Evolutionary conservation across 1,140 invertebrate genomes (phyloP).

Genomic region (Hestina assimilis): DNA sequence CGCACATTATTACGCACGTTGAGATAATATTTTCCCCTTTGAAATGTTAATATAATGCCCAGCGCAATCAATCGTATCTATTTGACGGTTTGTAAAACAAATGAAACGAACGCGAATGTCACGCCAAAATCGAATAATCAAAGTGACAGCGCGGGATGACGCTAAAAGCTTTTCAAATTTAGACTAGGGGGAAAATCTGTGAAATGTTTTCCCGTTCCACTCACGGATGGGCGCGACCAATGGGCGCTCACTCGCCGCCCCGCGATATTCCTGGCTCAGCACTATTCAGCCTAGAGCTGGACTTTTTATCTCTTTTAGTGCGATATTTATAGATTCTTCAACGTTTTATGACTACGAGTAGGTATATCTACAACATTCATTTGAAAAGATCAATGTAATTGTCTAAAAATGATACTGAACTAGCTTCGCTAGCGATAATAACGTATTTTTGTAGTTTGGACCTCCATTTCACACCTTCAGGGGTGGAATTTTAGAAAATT

Average conservation of each 20-base stretch:
- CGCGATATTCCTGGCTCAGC: constrained; percentile 16
- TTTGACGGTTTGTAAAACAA: constrained; percentile 35
- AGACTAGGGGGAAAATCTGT: constrained; percentile 47
- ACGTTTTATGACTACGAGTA: no score
- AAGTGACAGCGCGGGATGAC: constrained; percentile 49
- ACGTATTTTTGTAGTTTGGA: no score
- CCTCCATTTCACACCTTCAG: no score
- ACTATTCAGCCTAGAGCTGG: constrained; percentile 6
- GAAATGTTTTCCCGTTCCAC: constrained; percentile 57
- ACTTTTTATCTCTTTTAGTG: neutral
- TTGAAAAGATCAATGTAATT: no score
- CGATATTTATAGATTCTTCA: no score
- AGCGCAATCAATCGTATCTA: constrained; percentile 46
- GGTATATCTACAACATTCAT: no score
- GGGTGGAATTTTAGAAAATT: no score
- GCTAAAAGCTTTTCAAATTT: constrained; percentile 70
- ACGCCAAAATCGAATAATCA: constrained; percentile 39
- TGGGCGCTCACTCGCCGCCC: constrained; percentile 47
- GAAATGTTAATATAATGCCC: constrained; percentile 30
- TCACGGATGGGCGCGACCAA: constrained; percentile 60
- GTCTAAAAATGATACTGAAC: no score
- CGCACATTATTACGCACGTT: no score
- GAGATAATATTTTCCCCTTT: neutral
- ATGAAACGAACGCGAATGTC: constrained; percentile 34
- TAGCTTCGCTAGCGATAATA: no score